A percentile compares a stretch with the other conserved stretches of the same genome.
phyloP scores from a whole-genome alignment of 2,888 invertebrate species.

The Lasioglossum morio region DNA sequence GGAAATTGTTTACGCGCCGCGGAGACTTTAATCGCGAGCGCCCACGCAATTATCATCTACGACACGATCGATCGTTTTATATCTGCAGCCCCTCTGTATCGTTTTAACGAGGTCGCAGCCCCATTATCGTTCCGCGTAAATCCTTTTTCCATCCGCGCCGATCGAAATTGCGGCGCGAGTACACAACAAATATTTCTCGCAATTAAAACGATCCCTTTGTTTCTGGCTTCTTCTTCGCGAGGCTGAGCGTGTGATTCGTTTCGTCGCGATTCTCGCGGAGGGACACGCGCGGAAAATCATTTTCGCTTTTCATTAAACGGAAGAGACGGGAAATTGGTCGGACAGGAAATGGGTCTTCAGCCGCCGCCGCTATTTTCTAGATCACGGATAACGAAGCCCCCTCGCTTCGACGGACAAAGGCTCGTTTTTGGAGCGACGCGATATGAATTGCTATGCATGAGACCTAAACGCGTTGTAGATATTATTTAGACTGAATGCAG shows the following conservation, averaged over 20 bases:
- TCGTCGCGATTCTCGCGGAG: background rate
- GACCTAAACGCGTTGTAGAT: slow-evolving; percentile 9
- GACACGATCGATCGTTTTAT: slow-evolving; percentile 38
- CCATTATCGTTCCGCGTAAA: background rate
- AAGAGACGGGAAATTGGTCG: background rate
- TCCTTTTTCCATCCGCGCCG: background rate
- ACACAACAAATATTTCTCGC: background rate
- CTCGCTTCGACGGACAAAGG: slow-evolving; percentile 28
- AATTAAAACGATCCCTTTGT: slow-evolving; percentile 6
- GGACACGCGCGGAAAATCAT: background rate
- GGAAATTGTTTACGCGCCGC: slow-evolving; percentile 42
- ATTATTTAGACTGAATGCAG: slow-evolving; percentile 11
- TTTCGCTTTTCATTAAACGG: background rate
- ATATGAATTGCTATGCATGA: slow-evolving; percentile 7
- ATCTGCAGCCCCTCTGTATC: background rate
- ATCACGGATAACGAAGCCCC: slow-evolving; percentile 49
- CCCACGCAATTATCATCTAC: slow-evolving; percentile 31
- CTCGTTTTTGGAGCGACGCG: slow-evolving; percentile 33
- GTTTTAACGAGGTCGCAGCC: background rate
- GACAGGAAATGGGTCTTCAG: background rate
- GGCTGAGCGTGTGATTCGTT: background rate
- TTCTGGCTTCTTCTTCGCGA: background rate
- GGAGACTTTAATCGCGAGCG: slow-evolving; percentile 51
- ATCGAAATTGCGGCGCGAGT: background rate
- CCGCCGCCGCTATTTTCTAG: background rate